Evolutionary conservation across 2,113 vertebrate species (phyloP), one percentile per base, ranked within the genome.

Genomic region (Amphilophus citrinellus): DNA sequence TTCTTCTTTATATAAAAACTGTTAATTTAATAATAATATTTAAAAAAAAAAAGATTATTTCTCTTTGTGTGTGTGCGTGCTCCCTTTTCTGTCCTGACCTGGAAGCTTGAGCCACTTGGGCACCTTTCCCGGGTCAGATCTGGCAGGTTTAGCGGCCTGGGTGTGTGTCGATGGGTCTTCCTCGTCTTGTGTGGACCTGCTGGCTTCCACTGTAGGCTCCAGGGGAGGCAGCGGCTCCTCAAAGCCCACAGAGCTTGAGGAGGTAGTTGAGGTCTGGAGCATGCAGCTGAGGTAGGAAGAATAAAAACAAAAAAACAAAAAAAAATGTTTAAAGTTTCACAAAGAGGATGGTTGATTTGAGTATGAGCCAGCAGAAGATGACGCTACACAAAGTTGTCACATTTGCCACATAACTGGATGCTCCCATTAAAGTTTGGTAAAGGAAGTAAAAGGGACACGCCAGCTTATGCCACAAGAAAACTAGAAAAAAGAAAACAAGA

Each of bases 71-170:
- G 39, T 50, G 20, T n/a, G n/a, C 13, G 63, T 37, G 47, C 3
- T 65, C 24, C 3, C 1, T 35, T 14, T 44, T 37, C 15, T 15
- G 10, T 83, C 6, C 90, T 92, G 83, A 97, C 96, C 96, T 91
- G 96, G 94, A 63, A 96, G 94, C 71, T 97, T 96, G 30, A 97
- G 94, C 96, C 96, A 97, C 76, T 96, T 96, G 59, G 96, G 96
- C 59, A 96, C 86, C 77, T 96, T 96, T n/a, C 89, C 89, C 2
- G 91, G 80, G 20, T 94, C 94, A 18, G 92, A 77, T 24, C 61
- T 87, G 59, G 47, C 5, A 0, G 90, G 87, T 88, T 91, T 94
- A 6, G 89, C 35, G 0, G 88, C 82, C 63, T 85, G 83, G 5
- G 24, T 27, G 60, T 65, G 83, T 53, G 59, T 60, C 3, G 86